phyloP scores from a whole-genome alignment of 2,797 vertebrate genomes.

The Anguilla megastoma region DNA sequence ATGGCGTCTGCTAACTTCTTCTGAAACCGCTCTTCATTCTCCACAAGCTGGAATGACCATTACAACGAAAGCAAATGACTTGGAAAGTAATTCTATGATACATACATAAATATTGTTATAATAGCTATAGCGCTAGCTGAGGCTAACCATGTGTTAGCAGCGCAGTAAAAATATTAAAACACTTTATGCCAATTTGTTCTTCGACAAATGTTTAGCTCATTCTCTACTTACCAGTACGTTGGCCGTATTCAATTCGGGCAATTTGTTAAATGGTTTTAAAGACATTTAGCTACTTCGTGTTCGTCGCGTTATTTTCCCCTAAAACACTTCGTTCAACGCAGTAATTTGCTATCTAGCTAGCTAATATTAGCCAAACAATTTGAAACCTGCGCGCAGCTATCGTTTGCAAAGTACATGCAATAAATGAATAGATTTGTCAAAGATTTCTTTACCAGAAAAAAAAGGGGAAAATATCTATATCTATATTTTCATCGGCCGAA shows the following conservation, averaged over 20 bases:
- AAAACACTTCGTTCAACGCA: not conserved
- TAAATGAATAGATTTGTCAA: not conserved
- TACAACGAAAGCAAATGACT: not conserved
- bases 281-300: constrained; percentile 54
- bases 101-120: not conserved
- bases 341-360: not conserved
- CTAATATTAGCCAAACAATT: not conserved
- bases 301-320: not conserved
- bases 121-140: not conserved
- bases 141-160: not conserved
- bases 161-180: not conserved
- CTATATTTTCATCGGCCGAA: not conserved
- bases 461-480: not conserved
- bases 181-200: not conserved
- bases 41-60: constrained; percentile 63
- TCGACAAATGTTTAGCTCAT: not conserved
- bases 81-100: not conserved
- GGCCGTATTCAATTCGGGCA: constrained; percentile 65
- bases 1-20: constrained; percentile 65
- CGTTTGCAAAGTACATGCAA: not conserved
- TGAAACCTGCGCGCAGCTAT: not conserved
- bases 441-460: too few species aligned
- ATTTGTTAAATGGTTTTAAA: constrained; percentile 67
- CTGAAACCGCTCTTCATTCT: constrained; percentile 71
- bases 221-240: constrained; percentile 68